Base-by-base conservation (phyloP, 2,888 invertebrate genomes). In the Bursaphelenchus okinawaensis region DNA sequence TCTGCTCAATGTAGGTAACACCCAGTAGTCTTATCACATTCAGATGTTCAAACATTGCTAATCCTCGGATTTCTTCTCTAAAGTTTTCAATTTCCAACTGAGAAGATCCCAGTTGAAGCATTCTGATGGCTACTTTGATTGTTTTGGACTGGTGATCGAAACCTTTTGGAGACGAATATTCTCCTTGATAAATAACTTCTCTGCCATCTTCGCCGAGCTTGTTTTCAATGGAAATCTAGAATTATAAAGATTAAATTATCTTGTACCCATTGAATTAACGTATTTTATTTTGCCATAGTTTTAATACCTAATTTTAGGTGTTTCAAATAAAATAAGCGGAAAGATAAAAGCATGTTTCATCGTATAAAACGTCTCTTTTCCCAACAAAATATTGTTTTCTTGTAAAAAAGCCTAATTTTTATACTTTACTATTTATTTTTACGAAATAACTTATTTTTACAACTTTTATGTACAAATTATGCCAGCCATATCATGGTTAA, bases 191-290 rank as follows among this genome's bases (percentile, higher is more conserved):
- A 1, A 64, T 52, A 3, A 65, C 55, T 9, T 95, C 95, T 84
- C 94, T 96, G 28, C 93, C 93, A 12, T 96, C 94, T 85, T 94
- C 93, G 23, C 94, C 94, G 28, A 95, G 85, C 84, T 93, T 92
- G 83, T 93, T 91, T 55, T 92, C 87, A 82, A 93, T 91, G 52
- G 75, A 60, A n/a, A 83, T 71, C 55, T 70, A 64, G 57, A 20
- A 62, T 19, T 22, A 19, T n/a, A 50, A n/a, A n/a, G n/a, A n/a
- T n/a, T n/a, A n/a, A n/a, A n/a, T n/a, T n/a, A n/a, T n/a, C n/a
- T n/a, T n/a, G n/a, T n/a, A n/a, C n/a, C n/a, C n/a, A n/a, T n/a
- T n/a, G n/a, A n/a, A n/a, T n/a, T n/a, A n/a, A n/a, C n/a, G n/a
- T n/a, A n/a, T n/a, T n/a, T n/a, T n/a, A n/a, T n/a, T n/a, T n/a